These are phyloP conservation scores for Lordiphosa fenestrarum DNA, from an alignment of 2,888 invertebrate genomes.

Conservation along the genomic window DNA sequence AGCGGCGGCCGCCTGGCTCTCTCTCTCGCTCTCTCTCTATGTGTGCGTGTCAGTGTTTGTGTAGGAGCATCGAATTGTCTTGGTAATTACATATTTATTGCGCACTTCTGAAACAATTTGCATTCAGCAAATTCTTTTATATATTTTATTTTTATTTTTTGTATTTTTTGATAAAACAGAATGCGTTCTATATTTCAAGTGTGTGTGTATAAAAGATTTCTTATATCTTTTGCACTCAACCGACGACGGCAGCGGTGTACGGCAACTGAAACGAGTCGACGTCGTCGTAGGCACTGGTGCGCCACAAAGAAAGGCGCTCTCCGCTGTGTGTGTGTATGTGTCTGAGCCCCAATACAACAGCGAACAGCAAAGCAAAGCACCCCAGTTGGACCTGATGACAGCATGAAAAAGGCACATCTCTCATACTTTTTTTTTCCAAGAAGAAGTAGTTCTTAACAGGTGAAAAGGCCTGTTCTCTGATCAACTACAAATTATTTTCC, in stretches of 20 bases:
- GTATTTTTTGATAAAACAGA: slow-evolving; percentile 31
- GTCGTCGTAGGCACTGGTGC: slow-evolving; percentile 38
- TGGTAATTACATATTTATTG: slow-evolving; percentile 51
- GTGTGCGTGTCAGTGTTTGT: slow-evolving; percentile 11
- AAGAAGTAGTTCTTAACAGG: no score
- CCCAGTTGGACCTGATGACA: no score
- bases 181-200: slow-evolving; percentile 27
- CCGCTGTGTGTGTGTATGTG: slow-evolving; percentile 32
- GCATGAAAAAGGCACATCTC: no score
- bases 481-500: no score
- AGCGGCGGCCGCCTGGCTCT: slow-evolving; percentile 32
- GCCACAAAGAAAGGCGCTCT: slow-evolving; percentile 52
- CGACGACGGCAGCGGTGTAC: slow-evolving; percentile 73
- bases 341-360: slow-evolving; percentile 42
- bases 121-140: slow-evolving; percentile 33
- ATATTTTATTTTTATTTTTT: slow-evolving; percentile 23
- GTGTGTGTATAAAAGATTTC: slow-evolving; percentile 37
- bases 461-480: no score
- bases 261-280: slow-evolving; percentile 61
- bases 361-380: slow-evolving; percentile 53
- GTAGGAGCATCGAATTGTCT: slow-evolving; percentile 7
- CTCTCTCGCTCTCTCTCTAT: slow-evolving; percentile 10
- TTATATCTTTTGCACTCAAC: slow-evolving; percentile 64
- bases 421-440: no score
- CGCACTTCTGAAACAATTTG: slow-evolving; percentile 57